Percentiles rank a stretch among this genome's conserved stretches.
phyloP scores from a whole-genome alignment of 1,140 invertebrate species.

The Drosophila bocki region DNA sequence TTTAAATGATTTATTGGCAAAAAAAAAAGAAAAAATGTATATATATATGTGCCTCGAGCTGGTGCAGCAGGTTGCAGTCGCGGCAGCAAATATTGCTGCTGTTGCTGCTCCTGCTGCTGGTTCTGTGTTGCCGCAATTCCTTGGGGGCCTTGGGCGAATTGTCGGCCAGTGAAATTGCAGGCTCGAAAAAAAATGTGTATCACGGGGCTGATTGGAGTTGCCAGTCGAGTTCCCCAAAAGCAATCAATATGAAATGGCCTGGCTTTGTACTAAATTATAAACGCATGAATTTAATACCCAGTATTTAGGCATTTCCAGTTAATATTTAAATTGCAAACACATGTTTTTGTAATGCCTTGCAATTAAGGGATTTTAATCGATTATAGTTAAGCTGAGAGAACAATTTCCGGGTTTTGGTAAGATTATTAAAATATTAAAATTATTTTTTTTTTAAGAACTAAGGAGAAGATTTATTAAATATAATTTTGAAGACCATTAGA shows the following conservation, averaged over 20 bases:
- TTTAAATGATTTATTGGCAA: conserved; percentile 79
- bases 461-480: no score
- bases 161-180: conserved; percentile 53
- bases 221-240: conserved; percentile 35
- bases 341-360: conserved; percentile 5
- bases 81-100: conserved; percentile 9
- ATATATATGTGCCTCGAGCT: conserved; percentile 34
- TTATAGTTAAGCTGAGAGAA: background rate
- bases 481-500: no score
- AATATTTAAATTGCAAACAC: conserved; percentile 14
- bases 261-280: conserved; percentile 30
- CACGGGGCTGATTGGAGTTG: conserved; percentile 40
- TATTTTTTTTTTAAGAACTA: no score
- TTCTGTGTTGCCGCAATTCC: conserved; percentile 56
- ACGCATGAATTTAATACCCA: conserved; percentile 27
- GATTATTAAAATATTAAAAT: background rate
- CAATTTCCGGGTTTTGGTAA: background rate
- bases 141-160: conserved; percentile 53
- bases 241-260: conserved; percentile 31
- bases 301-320: conserved; percentile 23
- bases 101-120: conserved; percentile 15
- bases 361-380: background rate
- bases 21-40: conserved; percentile 31
- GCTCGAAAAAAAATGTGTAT: conserved; percentile 40
- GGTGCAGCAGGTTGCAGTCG: conserved; percentile 54